Evolutionary conservation across 1,140 invertebrate species (phyloP).

Genomic region (Brachionus calyciflorus): DNA sequence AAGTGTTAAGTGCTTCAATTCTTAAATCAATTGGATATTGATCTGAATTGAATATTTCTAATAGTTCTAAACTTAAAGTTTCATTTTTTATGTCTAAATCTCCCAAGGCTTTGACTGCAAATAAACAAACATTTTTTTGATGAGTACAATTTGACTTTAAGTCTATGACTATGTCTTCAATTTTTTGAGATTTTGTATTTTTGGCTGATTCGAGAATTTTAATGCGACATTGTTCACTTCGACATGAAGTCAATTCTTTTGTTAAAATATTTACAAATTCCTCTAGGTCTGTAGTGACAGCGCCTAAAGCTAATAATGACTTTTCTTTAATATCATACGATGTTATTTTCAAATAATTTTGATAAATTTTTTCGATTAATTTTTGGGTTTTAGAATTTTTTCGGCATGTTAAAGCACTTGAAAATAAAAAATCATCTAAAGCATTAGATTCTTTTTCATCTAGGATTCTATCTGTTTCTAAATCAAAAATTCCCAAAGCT

Average conservation of each 20-base stretch:
- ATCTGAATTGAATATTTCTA: constrained; percentile 9
- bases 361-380: neutral
- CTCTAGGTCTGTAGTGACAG: neutral
- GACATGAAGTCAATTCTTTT: neutral
- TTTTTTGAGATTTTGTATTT: neutral
- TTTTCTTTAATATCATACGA: constrained; percentile 9
- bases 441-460: neutral
- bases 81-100: neutral
- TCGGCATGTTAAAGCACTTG: neutral
- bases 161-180: neutral
- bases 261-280: neutral
- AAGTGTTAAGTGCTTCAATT: constrained; percentile 5
- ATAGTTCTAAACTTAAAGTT: neutral
- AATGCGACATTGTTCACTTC: neutral
- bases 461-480: neutral
- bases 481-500: neutral
- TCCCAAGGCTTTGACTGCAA: neutral
- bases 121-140: neutral
- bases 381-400: neutral
- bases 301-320: neutral
- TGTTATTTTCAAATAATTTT: neutral
- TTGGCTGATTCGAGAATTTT: neutral
- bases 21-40: neutral
- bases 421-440: constrained; percentile 4
- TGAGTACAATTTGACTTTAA: neutral